Evolutionary conservation across 2,797 vertebrate genomes (phyloP).

Genomic region (Sorex maritimensis): DNA sequence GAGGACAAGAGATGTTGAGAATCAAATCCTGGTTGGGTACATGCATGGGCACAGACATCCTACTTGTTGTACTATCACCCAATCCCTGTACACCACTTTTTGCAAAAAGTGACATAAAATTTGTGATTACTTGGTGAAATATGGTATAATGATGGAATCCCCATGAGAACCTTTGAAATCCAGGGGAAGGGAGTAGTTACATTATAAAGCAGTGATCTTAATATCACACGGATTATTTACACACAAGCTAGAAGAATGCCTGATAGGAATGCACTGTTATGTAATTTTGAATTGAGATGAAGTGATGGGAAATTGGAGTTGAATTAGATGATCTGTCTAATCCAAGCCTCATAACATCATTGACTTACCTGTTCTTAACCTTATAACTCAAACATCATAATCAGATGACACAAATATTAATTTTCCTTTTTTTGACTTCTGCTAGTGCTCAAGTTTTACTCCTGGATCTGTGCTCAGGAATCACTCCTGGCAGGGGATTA

Average conservation of each 20-base stretch:
- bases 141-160: neutral
- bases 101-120: no score
- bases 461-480: no score
- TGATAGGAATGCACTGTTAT: constrained; percentile 25
- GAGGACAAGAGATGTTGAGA: no score
- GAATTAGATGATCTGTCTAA: constrained; percentile 56
- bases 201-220: constrained; percentile 54
- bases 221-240: constrained; percentile 53
- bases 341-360: constrained; percentile 46
- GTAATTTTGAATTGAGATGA: constrained; percentile 51
- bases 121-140: no score
- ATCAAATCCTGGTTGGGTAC: no score
- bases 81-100: no score
- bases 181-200: neutral
- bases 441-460: no score
- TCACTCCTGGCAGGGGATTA: no score
- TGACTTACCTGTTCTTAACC: constrained; percentile 60
- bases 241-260: constrained; percentile 7
- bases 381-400: constrained; percentile 62
- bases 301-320: neutral
- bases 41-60: no score
- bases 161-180: neutral
- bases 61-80: no score
- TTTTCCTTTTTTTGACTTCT: no score
- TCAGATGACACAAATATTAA: constrained; percentile 45